Conservation (phyloP, 1,140 invertebrate species). For the Caenorhabditis brenneri region DNA sequence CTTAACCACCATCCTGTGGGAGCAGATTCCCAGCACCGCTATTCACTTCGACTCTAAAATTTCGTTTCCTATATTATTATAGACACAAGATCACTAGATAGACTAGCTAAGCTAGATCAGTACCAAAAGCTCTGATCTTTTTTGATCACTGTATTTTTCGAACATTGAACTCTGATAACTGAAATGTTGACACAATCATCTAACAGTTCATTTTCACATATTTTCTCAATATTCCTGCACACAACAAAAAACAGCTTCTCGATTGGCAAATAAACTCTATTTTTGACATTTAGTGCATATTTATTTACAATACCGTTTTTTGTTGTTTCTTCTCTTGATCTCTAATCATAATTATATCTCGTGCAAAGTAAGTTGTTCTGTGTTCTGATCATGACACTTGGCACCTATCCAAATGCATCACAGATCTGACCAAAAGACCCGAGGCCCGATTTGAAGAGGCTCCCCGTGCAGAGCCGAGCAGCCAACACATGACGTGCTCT, state of each 20-base stretch:
- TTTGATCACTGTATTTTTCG: no score
- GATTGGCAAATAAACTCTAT: neutral
- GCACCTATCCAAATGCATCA: conserved; percentile 21
- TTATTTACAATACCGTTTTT: conserved; percentile 3
- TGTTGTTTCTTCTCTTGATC: neutral
- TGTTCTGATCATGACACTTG: conserved; percentile 29
- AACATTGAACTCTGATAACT: neutral
- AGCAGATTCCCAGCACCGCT: no score
- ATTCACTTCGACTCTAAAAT: no score
- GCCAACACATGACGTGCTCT: conserved; percentile 22
- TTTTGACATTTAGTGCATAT: conserved; percentile 1
- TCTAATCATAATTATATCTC: neutral
- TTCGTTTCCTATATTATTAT: no score
- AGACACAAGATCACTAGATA: neutral
- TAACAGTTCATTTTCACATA: neutral
- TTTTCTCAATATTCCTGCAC: neutral
- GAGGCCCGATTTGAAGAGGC: neutral
- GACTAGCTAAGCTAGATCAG: neutral
- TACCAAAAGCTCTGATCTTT: neutral
- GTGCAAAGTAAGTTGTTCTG: neutral
- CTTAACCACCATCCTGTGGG: no score
- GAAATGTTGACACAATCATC: neutral
- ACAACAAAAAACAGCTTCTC: conserved; percentile 5
- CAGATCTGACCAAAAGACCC: neutral
- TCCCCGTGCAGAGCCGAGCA: neutral